These are phyloP conservation scores for Corvus hawaiiensis DNA, from an alignment of 2,113 vertebrate species.

Conservation along the genomic window DNA sequence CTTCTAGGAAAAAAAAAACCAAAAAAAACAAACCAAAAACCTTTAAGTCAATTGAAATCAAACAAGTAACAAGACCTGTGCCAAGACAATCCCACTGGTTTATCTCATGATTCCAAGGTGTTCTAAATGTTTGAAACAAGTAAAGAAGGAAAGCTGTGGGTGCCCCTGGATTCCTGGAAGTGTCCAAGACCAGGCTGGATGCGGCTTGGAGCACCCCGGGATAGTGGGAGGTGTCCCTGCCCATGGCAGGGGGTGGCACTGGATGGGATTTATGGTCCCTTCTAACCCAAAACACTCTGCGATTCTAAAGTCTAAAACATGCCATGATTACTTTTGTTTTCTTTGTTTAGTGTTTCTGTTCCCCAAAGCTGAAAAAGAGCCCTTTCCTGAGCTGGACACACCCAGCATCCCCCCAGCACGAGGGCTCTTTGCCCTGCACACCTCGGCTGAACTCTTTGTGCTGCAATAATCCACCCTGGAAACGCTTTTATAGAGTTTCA, in stretches of 20 bases:
- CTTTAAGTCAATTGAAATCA: not conserved
- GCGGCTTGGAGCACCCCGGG: not conserved
- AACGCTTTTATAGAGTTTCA: accelerated
- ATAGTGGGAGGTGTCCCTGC: not conserved
- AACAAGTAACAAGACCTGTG: not conserved
- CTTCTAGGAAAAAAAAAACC: not conserved
- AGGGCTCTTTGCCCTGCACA: no score
- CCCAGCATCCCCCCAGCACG: not conserved
- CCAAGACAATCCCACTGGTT: not conserved
- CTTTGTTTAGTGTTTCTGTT: not conserved
- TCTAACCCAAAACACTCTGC: not conserved
- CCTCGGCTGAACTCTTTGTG: accelerated
- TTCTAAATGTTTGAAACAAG: not conserved
- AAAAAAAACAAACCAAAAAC: not conserved
- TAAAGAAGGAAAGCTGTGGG: not conserved
- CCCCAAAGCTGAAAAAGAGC: not conserved
- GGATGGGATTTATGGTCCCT: not conserved
- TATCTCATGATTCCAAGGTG: not conserved
- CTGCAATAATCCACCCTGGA: accelerated
- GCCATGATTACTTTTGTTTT: not conserved
- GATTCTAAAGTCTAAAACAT: not conserved
- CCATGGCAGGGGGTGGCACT: not conserved
- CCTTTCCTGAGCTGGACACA: not conserved
- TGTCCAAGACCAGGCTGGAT: accelerated
- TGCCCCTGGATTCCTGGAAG: not conserved